Evolutionary conservation across 2,113 vertebrate genomes (phyloP).

Genomic region (Muntiacus muntjak): DNA sequence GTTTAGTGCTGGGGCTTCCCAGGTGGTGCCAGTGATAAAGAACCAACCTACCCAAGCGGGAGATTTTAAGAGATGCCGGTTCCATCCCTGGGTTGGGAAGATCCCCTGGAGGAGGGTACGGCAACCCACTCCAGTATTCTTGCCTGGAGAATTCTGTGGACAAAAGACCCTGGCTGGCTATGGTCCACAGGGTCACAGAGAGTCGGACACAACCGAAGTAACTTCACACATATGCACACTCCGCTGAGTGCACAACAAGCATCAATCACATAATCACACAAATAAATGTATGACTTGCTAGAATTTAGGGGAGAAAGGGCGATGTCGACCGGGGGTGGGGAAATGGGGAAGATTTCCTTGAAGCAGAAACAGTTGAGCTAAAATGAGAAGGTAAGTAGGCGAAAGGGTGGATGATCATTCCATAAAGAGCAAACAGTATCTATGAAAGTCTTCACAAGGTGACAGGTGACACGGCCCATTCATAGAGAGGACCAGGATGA

Average conservation of each 20-base stretch:
- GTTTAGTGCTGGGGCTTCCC: neutral
- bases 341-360: neutral
- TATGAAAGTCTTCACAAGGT: neutral
- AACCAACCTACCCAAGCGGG: neutral
- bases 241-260: neutral
- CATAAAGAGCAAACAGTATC: neutral
- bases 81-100: neutral
- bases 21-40: neutral
- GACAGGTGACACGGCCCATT: neutral
- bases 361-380: neutral
- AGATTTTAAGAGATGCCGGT: neutral
- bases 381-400: neutral
- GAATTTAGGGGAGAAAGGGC: neutral
- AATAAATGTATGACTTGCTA: neutral
- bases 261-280: neutral
- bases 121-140: neutral
- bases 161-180: neutral
- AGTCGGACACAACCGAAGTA: neutral
- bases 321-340: too few relatives aligned
- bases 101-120: neutral
- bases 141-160: neutral
- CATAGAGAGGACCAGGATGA: neutral
- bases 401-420: neutral
- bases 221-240: fast-evolving
- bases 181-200: fast-evolving